Percentiles rank a stretch among this genome's conserved stretches.
phyloP scores from a whole-genome alignment of 2,113 vertebrate species.

The Microtus pennsylvanicus region DNA sequence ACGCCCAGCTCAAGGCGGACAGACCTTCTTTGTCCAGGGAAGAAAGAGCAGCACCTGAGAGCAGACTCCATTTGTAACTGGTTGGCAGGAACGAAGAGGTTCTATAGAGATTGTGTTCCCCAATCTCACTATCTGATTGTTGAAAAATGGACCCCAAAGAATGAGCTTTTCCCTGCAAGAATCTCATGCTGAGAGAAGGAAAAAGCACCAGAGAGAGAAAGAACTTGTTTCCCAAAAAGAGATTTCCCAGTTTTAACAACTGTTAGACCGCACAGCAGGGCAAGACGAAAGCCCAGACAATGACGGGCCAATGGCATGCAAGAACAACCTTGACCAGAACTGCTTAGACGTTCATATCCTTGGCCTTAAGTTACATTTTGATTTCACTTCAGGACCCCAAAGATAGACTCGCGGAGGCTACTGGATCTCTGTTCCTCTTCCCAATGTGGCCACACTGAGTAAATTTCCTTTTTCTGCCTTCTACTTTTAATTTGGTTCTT shows the following conservation, averaged over 20 bases:
- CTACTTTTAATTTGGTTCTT: not conserved
- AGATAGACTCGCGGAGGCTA: not conserved
- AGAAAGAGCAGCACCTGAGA: conserved; percentile 92
- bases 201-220: not conserved
- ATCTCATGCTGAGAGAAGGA: not conserved
- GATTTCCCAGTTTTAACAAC: not conserved
- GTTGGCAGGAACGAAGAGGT: not conserved
- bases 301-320: not conserved
- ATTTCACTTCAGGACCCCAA: not conserved
- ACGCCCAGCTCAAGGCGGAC: conserved; percentile 97
- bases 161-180: not conserved
- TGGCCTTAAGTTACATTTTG: not conserved
- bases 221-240: not conserved
- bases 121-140: not conserved
- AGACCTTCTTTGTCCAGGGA: conserved; percentile 98
- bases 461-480: not conserved
- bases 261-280: not conserved
- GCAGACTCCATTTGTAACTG: conserved; percentile 40
- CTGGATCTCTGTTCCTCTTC: not conserved
- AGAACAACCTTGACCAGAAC: not conserved
- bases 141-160: not conserved
- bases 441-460: not conserved
- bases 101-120: not conserved
- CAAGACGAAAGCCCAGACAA: not conserved
- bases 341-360: not conserved